Evolutionary conservation across 35 echinoderm and acorn worm genomes (phyloP).

Genomic region (Patiria miniata): DNA sequence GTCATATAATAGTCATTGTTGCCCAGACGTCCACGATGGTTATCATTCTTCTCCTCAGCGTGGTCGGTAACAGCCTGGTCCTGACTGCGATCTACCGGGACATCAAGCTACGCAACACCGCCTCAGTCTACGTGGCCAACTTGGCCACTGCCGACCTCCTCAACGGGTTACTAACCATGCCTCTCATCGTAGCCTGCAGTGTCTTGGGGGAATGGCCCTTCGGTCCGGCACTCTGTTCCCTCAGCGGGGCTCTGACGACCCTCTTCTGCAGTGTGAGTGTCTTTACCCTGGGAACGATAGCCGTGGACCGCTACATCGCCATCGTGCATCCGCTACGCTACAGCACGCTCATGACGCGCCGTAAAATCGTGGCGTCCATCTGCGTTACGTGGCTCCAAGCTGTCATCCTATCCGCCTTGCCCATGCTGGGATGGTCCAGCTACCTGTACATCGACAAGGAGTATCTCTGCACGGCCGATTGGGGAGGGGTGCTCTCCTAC

Average conservation of each 20-base stretch:
- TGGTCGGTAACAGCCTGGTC: conserved; percentile 63
- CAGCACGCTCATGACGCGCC: conserved; percentile 31
- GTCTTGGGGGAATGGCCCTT: conserved; percentile 57
- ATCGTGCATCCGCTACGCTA: conserved; percentile 73
- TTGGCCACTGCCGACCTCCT: conserved; percentile 76
- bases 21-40: conserved; percentile 23
- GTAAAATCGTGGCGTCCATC: conserved; percentile 35
- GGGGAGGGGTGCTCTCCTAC: conserved; percentile 44
- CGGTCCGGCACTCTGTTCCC: conserved; percentile 36
- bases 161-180: conserved; percentile 39
- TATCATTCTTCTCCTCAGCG: conserved; percentile 59
- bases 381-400: conserved; percentile 70
- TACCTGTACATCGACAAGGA: conserved; percentile 55
- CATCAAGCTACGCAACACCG: conserved; percentile 46
- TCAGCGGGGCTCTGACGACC: conserved; percentile 29
- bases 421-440: conserved; percentile 62
- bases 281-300: conserved; percentile 63
- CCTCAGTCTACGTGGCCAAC: conserved; percentile 73
- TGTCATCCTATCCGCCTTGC: conserved; percentile 46
- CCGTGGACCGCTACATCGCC: conserved; percentile 71
- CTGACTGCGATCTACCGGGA: conserved; percentile 57
- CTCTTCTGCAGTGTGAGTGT: conserved; percentile 61
- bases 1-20: neutral
- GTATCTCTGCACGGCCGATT: conserved; percentile 67
- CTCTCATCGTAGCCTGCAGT: conserved; percentile 55